These are phyloP conservation scores for Hyalella azteca DNA, from an alignment of 2,888 invertebrate genomes.

Conservation along the genomic window DNA sequence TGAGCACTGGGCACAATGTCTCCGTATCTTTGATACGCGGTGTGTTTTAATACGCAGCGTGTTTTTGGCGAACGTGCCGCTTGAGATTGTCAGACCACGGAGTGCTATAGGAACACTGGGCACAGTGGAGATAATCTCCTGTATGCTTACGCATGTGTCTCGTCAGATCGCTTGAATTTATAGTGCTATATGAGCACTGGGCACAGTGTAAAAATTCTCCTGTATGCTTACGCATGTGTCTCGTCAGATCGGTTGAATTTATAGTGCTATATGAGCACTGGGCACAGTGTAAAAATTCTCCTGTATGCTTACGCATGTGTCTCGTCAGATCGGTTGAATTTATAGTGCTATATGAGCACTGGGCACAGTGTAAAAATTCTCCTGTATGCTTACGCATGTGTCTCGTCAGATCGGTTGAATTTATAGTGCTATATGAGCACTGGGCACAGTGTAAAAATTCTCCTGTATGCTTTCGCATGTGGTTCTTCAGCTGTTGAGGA, in stretches of 20 bases:
- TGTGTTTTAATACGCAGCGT: neutral
- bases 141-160: slow-evolving; percentile 5
- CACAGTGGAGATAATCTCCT: neutral
- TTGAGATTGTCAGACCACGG: neutral
- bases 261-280: neutral
- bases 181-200: neutral
- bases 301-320: neutral
- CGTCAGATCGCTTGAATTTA: neutral
- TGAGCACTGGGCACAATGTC: neutral
- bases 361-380: too few relatives aligned
- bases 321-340: neutral
- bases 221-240: neutral
- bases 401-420: too few relatives aligned
- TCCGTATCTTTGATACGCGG: too few relatives aligned
- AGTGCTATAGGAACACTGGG: neutral
- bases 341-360: neutral
- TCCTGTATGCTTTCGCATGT: too few relatives aligned
- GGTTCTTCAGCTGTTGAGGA: too few relatives aligned
- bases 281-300: too few relatives aligned
- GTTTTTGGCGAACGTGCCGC: neutral
- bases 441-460: too few relatives aligned
- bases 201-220: neutral
- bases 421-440: too few relatives aligned
- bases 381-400: too few relatives aligned
- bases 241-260: neutral